Evolutionary conservation across 2,888 invertebrate genomes (phyloP).

Genomic region (Dexiosoma caninum): DNA sequence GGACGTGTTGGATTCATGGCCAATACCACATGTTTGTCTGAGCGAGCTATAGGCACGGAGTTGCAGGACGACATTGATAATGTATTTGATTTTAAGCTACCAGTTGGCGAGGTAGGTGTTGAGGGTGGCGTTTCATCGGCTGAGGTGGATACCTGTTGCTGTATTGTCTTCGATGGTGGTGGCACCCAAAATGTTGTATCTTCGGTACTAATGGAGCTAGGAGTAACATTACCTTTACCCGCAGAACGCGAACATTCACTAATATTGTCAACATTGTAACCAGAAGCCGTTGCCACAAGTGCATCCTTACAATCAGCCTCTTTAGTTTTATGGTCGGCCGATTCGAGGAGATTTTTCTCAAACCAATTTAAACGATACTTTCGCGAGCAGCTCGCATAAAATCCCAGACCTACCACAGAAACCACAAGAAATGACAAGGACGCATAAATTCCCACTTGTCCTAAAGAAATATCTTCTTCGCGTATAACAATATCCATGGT

Average conservation of each 20-base stretch:
- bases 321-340: slow-evolving; percentile 77
- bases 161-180: slow-evolving; percentile 72
- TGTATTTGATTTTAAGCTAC: slow-evolving; percentile 77
- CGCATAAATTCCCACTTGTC: slow-evolving; percentile 78
- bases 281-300: slow-evolving; percentile 74
- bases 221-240: slow-evolving; percentile 75
- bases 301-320: slow-evolving; percentile 78
- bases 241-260: slow-evolving; percentile 75
- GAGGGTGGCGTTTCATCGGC: slow-evolving; percentile 78
- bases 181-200: slow-evolving; percentile 79
- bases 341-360: slow-evolving; percentile 80
- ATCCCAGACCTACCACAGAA: slow-evolving; percentile 77
- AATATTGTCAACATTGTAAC: slow-evolving; percentile 76
- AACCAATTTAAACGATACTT: slow-evolving; percentile 81
- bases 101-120: slow-evolving; percentile 78
- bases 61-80: slow-evolving; percentile 75
- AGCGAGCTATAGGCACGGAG: slow-evolving; percentile 77
- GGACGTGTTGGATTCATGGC: slow-evolving; percentile 79
- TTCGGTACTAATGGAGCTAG: slow-evolving; percentile 76
- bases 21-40: slow-evolving; percentile 80
- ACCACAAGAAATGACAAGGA: slow-evolving; percentile 79
- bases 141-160: slow-evolving; percentile 70
- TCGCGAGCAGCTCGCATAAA: slow-evolving; percentile 80
- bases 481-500: slow-evolving; percentile 77
- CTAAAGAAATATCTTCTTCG: slow-evolving; percentile 76